Base-by-base conservation (phyloP, 2,113 vertebrate species). In the Lampris incognitus region DNA sequence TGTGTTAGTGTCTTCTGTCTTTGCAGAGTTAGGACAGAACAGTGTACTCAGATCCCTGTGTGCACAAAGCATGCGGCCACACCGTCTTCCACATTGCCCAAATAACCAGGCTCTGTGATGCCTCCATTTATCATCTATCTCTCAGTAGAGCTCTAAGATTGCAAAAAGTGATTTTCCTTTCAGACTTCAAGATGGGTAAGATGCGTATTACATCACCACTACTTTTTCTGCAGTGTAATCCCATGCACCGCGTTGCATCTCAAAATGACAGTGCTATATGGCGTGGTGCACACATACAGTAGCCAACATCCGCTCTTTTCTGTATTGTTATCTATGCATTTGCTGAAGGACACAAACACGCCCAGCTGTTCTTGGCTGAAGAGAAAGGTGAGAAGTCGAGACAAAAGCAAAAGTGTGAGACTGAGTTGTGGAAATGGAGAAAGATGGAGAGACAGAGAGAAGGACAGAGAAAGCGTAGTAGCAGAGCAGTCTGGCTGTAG, bases 131-230 rank as follows among this genome's bases (percentile, higher is more conserved):
- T 83, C 81, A 77, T 66, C 8, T 40, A 9, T 49, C 24, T 61
- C 10, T 55, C 60, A 70, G 56, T 87, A 86, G 81, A 90, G 86
- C 85, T 54, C 57, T 91, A 87, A 79, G 75, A 76, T 70, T 83
- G 66, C 84, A 88, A 82, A 86, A 61, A 90, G 67, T 83, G 81
- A 69, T 83, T 92, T 91, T 61, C 71, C 88, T 93, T 90, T 65
- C 91, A 93, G 90, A 88, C 78, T 57, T 76, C 84, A 83, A 77
- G 62, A 79, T 89, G 76, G 85, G 89, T 92, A 92, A 92, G 89
- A 85, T 69, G 87, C 85, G 46, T 78, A 68, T 69, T 39, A 54
- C 76, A 62, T 72, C 72, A 74, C 55, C 56, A 5, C 50, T 81
- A 13, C 4, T 49, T 72, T 83, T n/a, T 71, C 61, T 76, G 73